phyloP scores from a whole-genome alignment of 2,888 invertebrate species.

The Koerneria pararmatus region DNA sequence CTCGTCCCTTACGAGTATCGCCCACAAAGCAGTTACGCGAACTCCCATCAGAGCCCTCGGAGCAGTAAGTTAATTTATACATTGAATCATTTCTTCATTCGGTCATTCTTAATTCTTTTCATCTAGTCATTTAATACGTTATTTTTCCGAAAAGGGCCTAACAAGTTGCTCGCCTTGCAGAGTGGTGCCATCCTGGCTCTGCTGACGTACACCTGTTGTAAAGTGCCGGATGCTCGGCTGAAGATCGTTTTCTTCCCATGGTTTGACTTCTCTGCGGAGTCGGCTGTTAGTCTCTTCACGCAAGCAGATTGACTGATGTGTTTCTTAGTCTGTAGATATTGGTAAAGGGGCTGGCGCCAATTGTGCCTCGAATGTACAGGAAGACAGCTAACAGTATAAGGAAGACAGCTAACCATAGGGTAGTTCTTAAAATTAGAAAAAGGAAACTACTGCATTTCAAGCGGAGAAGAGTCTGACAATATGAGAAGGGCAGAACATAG shows the following conservation, averaged over 20 bases:
- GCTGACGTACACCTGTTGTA: constrained; percentile 79
- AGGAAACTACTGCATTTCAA: no score
- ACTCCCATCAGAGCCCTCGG: constrained; percentile 80
- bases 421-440: no score
- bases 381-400: no score
- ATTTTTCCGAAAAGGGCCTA: no score
- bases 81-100: neutral
- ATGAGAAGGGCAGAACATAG: no score
- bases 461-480: no score
- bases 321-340: constrained; percentile 60
- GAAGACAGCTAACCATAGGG: no score
- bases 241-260: constrained; percentile 84
- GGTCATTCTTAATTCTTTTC: neutral
- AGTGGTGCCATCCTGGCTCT: constrained; percentile 92
- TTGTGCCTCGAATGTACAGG: no score
- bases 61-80: constrained; percentile 73
- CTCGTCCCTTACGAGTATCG: constrained; percentile 77
- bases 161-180: no score
- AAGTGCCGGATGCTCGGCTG: constrained; percentile 76
- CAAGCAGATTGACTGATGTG: constrained; percentile 35
- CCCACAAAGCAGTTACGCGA: constrained; percentile 73
- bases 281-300: constrained; percentile 30
- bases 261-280: constrained; percentile 77
- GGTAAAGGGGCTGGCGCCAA: no score
- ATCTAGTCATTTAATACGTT: no score